Base-by-base conservation (phyloP, 2,113 vertebrate genomes). In the Syngnathoides biaculeatus region DNA sequence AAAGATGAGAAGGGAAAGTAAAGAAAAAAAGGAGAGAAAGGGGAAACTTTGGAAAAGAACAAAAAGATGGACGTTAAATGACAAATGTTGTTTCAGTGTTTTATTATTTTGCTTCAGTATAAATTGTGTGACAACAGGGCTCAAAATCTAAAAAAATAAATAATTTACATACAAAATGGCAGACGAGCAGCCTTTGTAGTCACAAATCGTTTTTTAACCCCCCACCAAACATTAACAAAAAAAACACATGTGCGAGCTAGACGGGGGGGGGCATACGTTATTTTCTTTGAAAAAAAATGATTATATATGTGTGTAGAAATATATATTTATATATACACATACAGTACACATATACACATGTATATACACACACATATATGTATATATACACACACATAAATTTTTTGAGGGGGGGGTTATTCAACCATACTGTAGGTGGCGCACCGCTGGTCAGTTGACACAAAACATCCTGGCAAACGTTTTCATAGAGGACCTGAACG, bases 161-260 rank as follows among this genome's bases (percentile, higher is more conserved):
- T 94, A 94, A 88, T 94, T 94, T 94, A 94, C 93, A 93, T 94
- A 94, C 87, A 94, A 96, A 95, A 93, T 81, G 86, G 83, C 77
- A 84, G 66, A 92, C 91, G 17, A 92, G 85, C 79, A 80, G 85
- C 76, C 73, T 87, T 81, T 90, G 81, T 87, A 79, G 86, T 88
- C 24, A 68, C 75, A 77, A 78, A 81, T 79, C 81, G 67, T 65
- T 82, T 61, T 78, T 66, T n/a, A n/a, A 74, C 22, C 65, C 74
- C 24, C 56, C 15, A 24, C 8, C 69, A 15, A n/a, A 43, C 60
- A 17, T n/a, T n/a, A n/a, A n/a, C n/a, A n/a, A n/a, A n/a, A n/a
- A n/a, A n/a, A n/a, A 17, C 40, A 15, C 60, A 8, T 17, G 17
- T 17, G 8, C 47, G 15, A 5, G 14, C 26, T 8, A 19, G 19